phyloP scores from a whole-genome alignment of 2,113 vertebrate genomes.

The Grammomys dolichurus region DNA sequence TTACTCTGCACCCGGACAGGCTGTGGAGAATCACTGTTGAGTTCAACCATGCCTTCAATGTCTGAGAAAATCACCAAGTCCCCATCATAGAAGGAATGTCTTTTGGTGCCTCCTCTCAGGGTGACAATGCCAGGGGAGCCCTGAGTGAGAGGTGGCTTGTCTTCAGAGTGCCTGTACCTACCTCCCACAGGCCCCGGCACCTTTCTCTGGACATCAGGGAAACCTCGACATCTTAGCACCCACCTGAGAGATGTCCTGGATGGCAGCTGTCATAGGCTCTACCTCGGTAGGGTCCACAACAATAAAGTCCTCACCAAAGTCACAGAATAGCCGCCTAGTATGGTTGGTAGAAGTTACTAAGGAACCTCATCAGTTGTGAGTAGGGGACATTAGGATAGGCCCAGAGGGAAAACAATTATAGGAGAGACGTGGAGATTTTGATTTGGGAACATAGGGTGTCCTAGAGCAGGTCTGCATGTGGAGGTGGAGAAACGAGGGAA shows the following conservation, averaged over 20 bases:
- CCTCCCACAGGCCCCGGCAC: background rate
- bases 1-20: slow-evolving; percentile 87
- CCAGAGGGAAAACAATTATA: background rate
- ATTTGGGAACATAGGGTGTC: background rate
- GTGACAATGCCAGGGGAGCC: slow-evolving; percentile 90
- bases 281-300: slow-evolving; percentile 88
- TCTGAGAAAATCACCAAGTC: slow-evolving; percentile 89
- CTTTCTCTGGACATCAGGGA: background rate
- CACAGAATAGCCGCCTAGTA: slow-evolving; percentile 94
- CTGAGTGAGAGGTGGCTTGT: slow-evolving; percentile 77
- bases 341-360: background rate
- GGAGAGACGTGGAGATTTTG: background rate
- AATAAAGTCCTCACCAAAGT: slow-evolving; percentile 91
- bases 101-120: slow-evolving; percentile 57
- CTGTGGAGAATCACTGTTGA: slow-evolving; percentile 87
- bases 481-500: background rate
- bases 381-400: background rate
- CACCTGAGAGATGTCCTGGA: slow-evolving; percentile 92
- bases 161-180: background rate
- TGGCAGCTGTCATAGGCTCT: slow-evolving; percentile 79
- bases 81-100: slow-evolving; percentile 75
- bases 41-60: slow-evolving; percentile 93
- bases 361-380: background rate
- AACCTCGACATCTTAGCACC: background rate
- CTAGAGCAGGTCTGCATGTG: background rate